Base-by-base conservation (phyloP, 2,888 invertebrate species). In the Limenitis camilla region DNA sequence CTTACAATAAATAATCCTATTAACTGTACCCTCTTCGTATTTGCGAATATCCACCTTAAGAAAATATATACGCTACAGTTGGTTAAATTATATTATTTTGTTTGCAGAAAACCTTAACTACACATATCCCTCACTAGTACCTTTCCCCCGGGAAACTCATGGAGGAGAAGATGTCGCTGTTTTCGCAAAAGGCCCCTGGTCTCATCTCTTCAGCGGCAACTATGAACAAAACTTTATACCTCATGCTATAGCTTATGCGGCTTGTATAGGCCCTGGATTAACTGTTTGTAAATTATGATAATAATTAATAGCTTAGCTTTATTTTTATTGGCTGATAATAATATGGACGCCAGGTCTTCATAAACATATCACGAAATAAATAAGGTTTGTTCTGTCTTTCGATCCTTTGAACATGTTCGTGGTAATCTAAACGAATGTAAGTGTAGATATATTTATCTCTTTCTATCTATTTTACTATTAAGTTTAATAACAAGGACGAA, bases 81-180 rank as follows among this genome's bases (percentile, higher is more conserved):
- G 11, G 4, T 10, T 5, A 10, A n/a, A n/a, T n/a, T n/a, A n/a
- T n/a, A n/a, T n/a, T n/a, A 41, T 27, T 7, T 40, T 45, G 41
- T 9, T 76, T 80, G 2, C 75, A 90, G 90, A 65, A 41, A 67
- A 74, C 49, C 56, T 74, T 0, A 80, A 89, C 64, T 90, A 79
- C 70, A 72, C 77, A 0, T 92, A 88, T 64, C 93, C 93, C 1
- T 76, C 92, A 0, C 75, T 91, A 0, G 89, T 90, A 0, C 94
- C 94, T 0, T 78, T 91, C 35, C 39, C 67, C 0, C 74, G 88
- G 10, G 94, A 93, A 66, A 93, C 93, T 0, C 94, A 94, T 63
- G 93, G 93, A 0, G 93, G 93, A 0, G 95, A 95, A 58, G 95
- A 95, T 72, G 94, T 95, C 0, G 90, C 91, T 0, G 91, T 95